Evolutionary conservation across 2,113 vertebrate genomes (phyloP), one percentile per base, ranked within the genome.

Genomic region (Saguinus imperator): DNA sequence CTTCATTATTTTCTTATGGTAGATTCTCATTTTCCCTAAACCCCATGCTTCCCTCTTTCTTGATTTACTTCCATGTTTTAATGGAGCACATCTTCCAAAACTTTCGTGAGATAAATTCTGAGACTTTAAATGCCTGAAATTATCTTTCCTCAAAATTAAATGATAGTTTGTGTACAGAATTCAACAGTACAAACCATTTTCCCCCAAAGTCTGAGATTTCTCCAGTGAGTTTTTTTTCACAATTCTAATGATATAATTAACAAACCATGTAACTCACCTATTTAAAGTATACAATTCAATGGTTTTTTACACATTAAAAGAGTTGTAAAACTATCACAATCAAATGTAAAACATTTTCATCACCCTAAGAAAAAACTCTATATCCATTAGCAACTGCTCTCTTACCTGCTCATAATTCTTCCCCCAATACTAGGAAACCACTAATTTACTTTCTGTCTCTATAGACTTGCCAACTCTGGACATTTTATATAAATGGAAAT

Each of bases 121-220:
- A 79, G 48, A 85, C 12, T 76, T 29, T 83, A 83, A 87, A 64
- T 64, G 50, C 13, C 12, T 89, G 45, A 21, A 55, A 79, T 89
- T 85, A 61, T 64, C 73, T 52, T 94, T 94, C 73, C 76, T 93
- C 23, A 86, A 48, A 94, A 76, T 84, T 45, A 90, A 70, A 94
- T 8, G 52, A 89, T 13, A 70, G 9, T 25, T 45, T 72, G 2
- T 35, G 27, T 29, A 77, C 1, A 72, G 14, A 66, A 72, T n/a
- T 88, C 48, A 61, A 72, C 29, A 93, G 84, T 45, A 73, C 17
- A 90, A 90, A 80, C 3, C 29, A 93, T 58, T 77, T 37, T n/a
- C 11, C 52, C 1, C 1, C 35, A 93, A 89, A 80, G 29, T 93
- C n/a, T 72, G 61, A 89, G 85, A 72, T 1, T 68, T 21, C 45